These are phyloP conservation scores for Erpetoichthys calabaricus DNA, from an alignment of 2,797 vertebrate genomes.

Conservation along the genomic window DNA sequence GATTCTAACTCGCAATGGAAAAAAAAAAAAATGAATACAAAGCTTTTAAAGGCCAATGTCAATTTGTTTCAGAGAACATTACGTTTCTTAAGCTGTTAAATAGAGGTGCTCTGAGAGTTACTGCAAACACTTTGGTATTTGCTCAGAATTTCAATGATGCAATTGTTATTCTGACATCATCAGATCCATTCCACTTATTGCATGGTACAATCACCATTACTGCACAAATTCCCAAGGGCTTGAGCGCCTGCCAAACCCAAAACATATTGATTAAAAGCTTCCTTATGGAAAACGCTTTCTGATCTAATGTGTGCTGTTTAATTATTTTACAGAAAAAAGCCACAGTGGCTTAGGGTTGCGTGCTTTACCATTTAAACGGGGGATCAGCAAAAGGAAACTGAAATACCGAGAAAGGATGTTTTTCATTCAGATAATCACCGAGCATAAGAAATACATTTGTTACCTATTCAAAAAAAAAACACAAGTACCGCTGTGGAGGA, in stretches of 20 bases:
- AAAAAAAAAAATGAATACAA: too few relatives aligned
- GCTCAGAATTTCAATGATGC: constrained; percentile 5
- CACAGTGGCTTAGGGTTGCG: background rate
- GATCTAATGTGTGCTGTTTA: background rate
- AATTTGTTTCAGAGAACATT: constrained; percentile 5
- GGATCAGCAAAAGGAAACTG: background rate
- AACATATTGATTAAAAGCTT: constrained; percentile 21
- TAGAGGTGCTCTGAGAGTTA: constrained; percentile 3
- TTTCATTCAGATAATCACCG: too few relatives aligned
- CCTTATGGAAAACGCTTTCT: constrained; percentile 20
- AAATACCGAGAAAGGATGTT: background rate
- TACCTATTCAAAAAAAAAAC: too few relatives aligned
- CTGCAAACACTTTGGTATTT: constrained; percentile 2
- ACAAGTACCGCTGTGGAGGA: too few relatives aligned
- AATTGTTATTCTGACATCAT: constrained; percentile 28
- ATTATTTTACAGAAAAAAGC: background rate
- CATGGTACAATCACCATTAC: constrained; percentile 24
- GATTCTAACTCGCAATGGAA: too few relatives aligned
- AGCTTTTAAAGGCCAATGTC: background rate
- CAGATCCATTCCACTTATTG: constrained; percentile 25
- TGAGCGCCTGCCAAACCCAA: constrained; percentile 15
- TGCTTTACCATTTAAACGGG: background rate
- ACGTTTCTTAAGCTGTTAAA: background rate
- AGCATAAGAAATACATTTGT: too few relatives aligned
- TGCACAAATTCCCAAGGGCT: constrained; percentile 15